Conservation (phyloP, 2,888 invertebrate species). For the Disparrhopalites patrizii region DNA sequence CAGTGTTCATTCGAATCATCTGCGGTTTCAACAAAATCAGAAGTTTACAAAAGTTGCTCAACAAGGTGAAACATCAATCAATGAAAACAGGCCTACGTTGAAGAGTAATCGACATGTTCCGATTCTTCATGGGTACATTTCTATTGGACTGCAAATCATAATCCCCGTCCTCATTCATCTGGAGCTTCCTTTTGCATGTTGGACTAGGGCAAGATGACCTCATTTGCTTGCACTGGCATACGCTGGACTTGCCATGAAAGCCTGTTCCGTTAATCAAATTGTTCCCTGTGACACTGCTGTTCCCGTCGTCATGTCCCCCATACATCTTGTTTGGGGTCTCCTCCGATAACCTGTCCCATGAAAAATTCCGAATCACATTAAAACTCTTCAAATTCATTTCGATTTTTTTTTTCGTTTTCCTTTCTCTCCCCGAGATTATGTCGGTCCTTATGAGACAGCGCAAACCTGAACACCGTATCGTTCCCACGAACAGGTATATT, state of each 20-base stretch:
- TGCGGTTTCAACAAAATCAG: too few relatives aligned
- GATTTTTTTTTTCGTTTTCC: too few relatives aligned
- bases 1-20: constrained; percentile 61
- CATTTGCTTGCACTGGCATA: neutral
- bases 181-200: neutral
- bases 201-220: constrained; percentile 1
- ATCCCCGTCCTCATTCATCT: neutral
- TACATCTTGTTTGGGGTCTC: constrained; percentile 11
- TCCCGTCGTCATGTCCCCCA: neutral
- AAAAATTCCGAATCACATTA: constrained; percentile 1
- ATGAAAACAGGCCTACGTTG: too few relatives aligned
- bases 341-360: constrained; percentile 5
- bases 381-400: neutral
- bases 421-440: too few relatives aligned
- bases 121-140: neutral
- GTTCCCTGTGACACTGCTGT: neutral
- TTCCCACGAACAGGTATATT: neutral
- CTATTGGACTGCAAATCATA: neutral
- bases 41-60: too few relatives aligned
- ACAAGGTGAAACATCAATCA: too few relatives aligned
- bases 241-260: neutral
- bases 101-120: neutral
- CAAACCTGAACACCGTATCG: too few relatives aligned
- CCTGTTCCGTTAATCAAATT: neutral
- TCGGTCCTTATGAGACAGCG: too few relatives aligned